Evolutionary conservation across 2,888 invertebrate species (phyloP), one percentile per base, ranked within the genome.

Genomic region (Schrankia costaestrigalis): DNA sequence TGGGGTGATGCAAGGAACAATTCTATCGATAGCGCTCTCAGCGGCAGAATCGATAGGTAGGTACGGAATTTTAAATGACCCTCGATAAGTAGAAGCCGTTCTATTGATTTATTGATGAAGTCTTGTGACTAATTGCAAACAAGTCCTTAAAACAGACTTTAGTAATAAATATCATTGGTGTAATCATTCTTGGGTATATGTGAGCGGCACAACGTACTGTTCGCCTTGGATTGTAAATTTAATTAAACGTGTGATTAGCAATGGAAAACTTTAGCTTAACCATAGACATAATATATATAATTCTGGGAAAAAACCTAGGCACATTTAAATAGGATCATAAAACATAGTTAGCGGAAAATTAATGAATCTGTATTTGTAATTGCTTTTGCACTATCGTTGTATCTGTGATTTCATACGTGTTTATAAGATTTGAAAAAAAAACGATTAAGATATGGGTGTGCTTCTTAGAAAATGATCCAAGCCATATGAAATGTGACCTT

Each of bases 11-110:
- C 82, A 44, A 64, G 66, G 12, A 92, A 92, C 63, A 91, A 89
- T 56, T 90, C 92, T 52, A 90, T 92, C 46, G 93, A 94, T 46
- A 90, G 91, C 48, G 92, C 92, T 2, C 74, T 94, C 25, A 93
- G 93, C 41, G 94, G 95, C 8, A 90, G 91, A 66, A 90, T 94
- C 49, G 91, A 91, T 58, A 93, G 93, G 76, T 88, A 69, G 55
- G 65, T 69, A 70, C 56, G 66, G 47, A 59, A 53, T 47, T 68
- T 56, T 43, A 49, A 44, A 48, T 55, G 35, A 41, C 44, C 45
- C 44, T 35, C 45, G 27, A 42, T 46, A 35, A 41, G 38, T 28
- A 51, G 11, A 26, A 17, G 26, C 26, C 47, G 36, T 25, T 26
- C 13, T 19, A 38, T 42, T 42, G 18, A 42, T 33, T 42, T 36